Percentiles rank a stretch among this genome's conserved stretches.
Conservation (phyloP, 2,797 vertebrate species). For the Acipenser oxyrinchus region DNA sequence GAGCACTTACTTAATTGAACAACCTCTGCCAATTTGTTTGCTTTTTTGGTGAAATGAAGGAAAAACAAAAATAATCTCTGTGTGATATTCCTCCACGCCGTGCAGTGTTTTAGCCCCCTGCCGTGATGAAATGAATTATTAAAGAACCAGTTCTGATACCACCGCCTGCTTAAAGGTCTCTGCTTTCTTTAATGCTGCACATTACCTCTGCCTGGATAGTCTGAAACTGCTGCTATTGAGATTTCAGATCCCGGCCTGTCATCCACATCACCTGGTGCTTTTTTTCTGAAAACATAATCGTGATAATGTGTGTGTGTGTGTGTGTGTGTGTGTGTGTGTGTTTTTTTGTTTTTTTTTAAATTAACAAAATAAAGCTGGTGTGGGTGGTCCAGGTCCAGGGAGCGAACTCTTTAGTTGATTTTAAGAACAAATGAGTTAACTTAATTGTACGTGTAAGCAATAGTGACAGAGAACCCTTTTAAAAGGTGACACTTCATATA, state of each 20-base stretch:
- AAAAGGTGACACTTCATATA: no score
- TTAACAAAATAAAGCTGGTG: no score
- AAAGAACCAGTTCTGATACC: constrained; percentile 92
- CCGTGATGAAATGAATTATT: constrained; percentile 96
- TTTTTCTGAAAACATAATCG: background rate
- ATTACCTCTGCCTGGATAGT: constrained; percentile 52
- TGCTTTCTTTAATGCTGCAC: constrained; percentile 80
- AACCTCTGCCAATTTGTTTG: constrained; percentile 75
- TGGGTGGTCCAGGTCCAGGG: no score
- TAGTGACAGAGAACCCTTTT: no score
- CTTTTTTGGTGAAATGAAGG: constrained; percentile 62
- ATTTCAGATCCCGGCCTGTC: constrained; percentile 35
- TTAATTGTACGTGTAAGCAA: no score
- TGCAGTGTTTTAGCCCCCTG: constrained; percentile 77
- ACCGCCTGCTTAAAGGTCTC: constrained; percentile 88
- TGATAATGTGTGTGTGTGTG: no score
- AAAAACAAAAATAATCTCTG: constrained; percentile 66
- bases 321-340: no score
- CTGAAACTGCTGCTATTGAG: constrained; percentile 45
- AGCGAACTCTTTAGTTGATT: no score
- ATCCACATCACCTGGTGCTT: background rate
- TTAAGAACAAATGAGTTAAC: no score
- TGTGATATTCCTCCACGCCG: constrained; percentile 65
- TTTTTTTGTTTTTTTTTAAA: no score
- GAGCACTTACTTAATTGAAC: constrained; percentile 70